These are phyloP conservation scores for Trisateles emortualis DNA, from an alignment of 2,888 invertebrate species.

Conservation along the genomic window DNA sequence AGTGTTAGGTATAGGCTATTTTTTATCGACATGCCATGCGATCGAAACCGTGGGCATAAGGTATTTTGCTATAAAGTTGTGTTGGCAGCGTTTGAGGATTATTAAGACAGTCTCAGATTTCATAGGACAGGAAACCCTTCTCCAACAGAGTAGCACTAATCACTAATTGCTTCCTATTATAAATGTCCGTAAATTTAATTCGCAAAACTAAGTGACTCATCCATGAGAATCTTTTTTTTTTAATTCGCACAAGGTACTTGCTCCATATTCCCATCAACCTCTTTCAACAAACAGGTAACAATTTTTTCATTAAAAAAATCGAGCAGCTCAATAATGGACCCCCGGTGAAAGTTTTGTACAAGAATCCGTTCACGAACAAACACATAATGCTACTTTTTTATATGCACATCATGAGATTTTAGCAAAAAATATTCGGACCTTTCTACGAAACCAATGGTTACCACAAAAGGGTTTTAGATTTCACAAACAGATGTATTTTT, in stretches of 20 bases:
- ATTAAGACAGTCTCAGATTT: too few species aligned
- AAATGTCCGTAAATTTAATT: background rate
- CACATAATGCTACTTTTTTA: slow-evolving; percentile 71
- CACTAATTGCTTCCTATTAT: too few species aligned
- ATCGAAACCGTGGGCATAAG: too few species aligned
- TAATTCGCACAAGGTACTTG: slow-evolving; percentile 31
- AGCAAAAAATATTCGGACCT: slow-evolving; percentile 69
- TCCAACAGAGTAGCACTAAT: background rate
- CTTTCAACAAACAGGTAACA: slow-evolving; percentile 62
- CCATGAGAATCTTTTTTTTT: slow-evolving; percentile 19
- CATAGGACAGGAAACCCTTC: too few species aligned
- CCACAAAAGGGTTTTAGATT: slow-evolving; percentile 83
- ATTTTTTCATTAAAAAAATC: slow-evolving; percentile 51
- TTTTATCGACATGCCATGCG: too few species aligned
- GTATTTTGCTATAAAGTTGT: too few species aligned
- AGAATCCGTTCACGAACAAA: slow-evolving; percentile 65
- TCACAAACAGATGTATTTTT: slow-evolving; percentile 75
- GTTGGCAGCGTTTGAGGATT: too few species aligned
- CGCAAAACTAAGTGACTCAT: slow-evolving; percentile 13
- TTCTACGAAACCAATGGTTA: slow-evolving; percentile 49
- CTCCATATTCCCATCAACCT: slow-evolving; percentile 65
- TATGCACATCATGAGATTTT: slow-evolving; percentile 51
- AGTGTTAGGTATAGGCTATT: too few species aligned
- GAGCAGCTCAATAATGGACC: slow-evolving; percentile 53
- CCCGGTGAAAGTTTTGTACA: slow-evolving; percentile 79